phyloP scores from a whole-genome alignment of 2,797 vertebrate species.

The Chrysocyon brachyurus region DNA sequence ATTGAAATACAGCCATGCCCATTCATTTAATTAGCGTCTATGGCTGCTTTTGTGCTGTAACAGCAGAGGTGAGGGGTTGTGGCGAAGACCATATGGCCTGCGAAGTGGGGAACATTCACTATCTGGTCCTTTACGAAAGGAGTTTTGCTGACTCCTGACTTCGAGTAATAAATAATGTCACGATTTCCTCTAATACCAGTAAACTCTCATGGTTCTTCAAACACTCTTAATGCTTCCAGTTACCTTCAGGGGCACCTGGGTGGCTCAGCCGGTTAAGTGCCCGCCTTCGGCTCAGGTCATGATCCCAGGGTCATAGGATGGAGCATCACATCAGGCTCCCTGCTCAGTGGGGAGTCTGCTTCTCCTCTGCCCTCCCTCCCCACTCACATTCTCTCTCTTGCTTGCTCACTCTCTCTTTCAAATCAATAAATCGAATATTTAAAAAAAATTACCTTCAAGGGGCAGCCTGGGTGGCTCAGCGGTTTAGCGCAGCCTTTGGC shows the following conservation, averaged over 20 bases:
- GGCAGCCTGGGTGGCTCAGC: no score
- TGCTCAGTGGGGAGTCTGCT: no score
- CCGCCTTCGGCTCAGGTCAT: no score
- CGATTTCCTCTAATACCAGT: conserved; percentile 3
- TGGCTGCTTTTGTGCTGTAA: background rate
- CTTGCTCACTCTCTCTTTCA: no score
- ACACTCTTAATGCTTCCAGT: conserved; percentile 32
- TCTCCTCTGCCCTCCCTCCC: no score
- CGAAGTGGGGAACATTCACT: conserved; percentile 49
- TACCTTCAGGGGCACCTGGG: background rate
- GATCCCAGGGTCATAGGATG: no score
- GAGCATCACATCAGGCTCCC: no score
- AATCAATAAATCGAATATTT: no score
- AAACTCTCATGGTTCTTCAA: background rate
- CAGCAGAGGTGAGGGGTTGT: background rate
- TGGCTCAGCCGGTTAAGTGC: no score
- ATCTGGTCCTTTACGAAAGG: background rate
- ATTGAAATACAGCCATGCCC: background rate
- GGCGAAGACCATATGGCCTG: background rate
- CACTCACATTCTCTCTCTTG: no score
- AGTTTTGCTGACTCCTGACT: background rate
- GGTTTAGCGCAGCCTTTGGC: no score
- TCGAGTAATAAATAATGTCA: background rate
- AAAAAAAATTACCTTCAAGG: no score
- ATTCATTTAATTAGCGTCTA: background rate